These are phyloP conservation scores for Drosophila burlai DNA, from an alignment of 1,140 invertebrate genomes.

Conservation along the genomic window DNA sequence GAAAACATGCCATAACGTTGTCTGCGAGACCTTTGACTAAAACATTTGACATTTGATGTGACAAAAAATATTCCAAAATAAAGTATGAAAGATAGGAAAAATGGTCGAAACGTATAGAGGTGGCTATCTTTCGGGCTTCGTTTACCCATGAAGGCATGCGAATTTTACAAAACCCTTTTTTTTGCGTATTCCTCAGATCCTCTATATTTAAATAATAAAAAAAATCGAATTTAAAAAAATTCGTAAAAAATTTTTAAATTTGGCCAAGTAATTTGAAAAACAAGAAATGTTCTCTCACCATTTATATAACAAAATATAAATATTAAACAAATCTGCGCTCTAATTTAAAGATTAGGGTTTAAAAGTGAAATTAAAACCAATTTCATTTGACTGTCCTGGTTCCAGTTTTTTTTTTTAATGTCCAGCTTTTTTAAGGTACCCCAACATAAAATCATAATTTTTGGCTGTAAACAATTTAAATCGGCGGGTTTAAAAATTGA, in stretches of 20 bases:
- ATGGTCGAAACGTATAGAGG: too few species aligned
- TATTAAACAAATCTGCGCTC: neutral
- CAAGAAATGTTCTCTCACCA: too few species aligned
- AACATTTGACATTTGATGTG: neutral
- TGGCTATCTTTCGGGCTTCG: too few species aligned
- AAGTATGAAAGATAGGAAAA: neutral
- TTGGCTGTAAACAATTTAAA: neutral
- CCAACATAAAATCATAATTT: neutral
- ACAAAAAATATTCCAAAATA: neutral
- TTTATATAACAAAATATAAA: too few species aligned
- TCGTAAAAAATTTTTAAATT: too few species aligned
- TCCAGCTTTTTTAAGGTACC: too few species aligned
- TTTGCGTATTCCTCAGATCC: too few species aligned
- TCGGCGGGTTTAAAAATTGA: neutral
- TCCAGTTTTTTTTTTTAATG: neutral
- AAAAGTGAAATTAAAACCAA: neutral
- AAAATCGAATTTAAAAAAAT: too few species aligned
- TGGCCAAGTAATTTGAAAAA: too few species aligned
- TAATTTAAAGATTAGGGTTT: neutral
- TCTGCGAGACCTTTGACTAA: neutral
- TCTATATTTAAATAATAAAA: too few species aligned
- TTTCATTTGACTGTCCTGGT: neutral
- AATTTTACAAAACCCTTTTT: neutral
- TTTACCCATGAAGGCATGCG: neutral
- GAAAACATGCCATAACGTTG: neutral